Conservation (phyloP, 2,797 vertebrate genomes). For the Coccyzus lansbergi region DNA sequence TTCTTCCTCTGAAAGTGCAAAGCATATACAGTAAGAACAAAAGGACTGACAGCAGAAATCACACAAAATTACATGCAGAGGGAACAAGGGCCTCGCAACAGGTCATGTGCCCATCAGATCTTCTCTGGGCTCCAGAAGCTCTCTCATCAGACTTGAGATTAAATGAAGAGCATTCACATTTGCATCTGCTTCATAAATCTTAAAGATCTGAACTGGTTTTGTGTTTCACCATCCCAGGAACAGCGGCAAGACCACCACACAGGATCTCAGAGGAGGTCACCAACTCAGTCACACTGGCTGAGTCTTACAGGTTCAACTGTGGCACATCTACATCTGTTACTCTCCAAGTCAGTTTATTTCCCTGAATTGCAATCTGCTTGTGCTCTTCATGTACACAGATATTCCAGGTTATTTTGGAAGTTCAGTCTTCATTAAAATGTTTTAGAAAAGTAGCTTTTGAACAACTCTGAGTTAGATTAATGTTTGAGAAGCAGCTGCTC, state of each 20-base stretch:
- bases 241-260: background rate
- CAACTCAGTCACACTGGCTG: fast-evolving
- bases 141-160: background rate
- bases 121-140: background rate
- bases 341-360: background rate
- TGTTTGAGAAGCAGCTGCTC: background rate
- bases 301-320: background rate
- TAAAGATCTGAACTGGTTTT: background rate
- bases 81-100: background rate
- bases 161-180: fast-evolving
- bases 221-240: background rate
- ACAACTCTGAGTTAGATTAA: background rate
- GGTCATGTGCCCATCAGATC: fast-evolving
- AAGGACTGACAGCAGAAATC: background rate
- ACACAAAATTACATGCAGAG: fast-evolving
- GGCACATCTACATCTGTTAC: background rate
- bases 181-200: background rate
- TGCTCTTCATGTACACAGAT: background rate
- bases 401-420: background rate
- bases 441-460: background rate
- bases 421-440: background rate
- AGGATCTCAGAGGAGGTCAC: background rate
- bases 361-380: background rate
- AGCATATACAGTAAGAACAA: background rate
- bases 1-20: constrained; percentile 45